Base-by-base conservation (phyloP, 37 sponge, comb jelly and placozoan genomes). In the Eunapius fragilis region DNA sequence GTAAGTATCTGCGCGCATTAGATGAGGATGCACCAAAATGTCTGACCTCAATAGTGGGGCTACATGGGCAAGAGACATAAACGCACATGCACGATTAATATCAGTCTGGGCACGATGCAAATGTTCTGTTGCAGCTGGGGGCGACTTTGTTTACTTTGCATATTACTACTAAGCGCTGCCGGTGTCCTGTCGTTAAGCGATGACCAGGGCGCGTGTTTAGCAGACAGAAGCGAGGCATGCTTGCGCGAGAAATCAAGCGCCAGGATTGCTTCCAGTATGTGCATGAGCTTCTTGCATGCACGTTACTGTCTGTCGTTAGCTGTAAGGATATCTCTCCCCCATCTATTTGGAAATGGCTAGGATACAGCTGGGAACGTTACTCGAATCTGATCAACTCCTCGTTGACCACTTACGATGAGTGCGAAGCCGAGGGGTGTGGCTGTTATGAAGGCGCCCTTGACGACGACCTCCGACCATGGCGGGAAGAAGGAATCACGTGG, bases 381-480 rank as follows among this genome's bases (percentile, higher is more conserved):
- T 26, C 49, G 25, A 26, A 47, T 48, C 48, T 78, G 41, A 41
- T 78, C 27, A 47, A 38, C 79, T 48, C 79, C 50, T 48, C 48
- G 28, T 7, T 78, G 4, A 27, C 67, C 48, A 30, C 36, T 30
- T 78, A 78, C 30, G 3, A 9, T 13, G 48, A 24, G 36, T 37
- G 77, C 79, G 32, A 36, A 25, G 75, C 25, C 4, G 31, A 31
- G 75, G 75, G 75, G 36, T 31, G 75, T 33, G 36, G 36, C 75
- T 75, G 75, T 27, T 75, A 75, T 25, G 75, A 33, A 33, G 24
- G 12, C 7, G 14, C 34, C 25, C 37, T 76, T 0, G 85, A 78
- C 3, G 25, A 70, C 27, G 97, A 97, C 88, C 78, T 97, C 32
- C 26, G 2, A 0, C 37, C 75, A 3, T 97, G 97, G 97, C 34